These are phyloP conservation scores for Epinephelus cyanopodus DNA, from an alignment of 2,113 vertebrate species.

Conservation along the genomic window DNA sequence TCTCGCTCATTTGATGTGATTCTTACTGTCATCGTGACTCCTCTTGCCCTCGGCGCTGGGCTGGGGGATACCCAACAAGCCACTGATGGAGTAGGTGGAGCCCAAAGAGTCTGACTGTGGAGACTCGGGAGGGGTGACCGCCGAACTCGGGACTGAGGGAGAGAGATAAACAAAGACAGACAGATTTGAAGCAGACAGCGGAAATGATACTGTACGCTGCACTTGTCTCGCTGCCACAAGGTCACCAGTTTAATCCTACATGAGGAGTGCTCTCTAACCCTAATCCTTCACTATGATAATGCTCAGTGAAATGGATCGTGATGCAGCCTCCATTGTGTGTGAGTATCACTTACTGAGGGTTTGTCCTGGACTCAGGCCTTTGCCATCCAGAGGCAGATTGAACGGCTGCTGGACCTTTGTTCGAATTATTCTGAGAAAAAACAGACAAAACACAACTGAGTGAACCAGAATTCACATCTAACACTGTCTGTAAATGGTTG, in stretches of 20 bases:
- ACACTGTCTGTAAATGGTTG: background rate
- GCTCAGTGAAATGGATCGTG: background rate
- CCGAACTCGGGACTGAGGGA: slow-evolving; percentile 89
- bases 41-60: slow-evolving; percentile 87
- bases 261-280: slow-evolving; percentile 46
- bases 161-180: slow-evolving; percentile 13
- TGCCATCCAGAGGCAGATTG: slow-evolving; percentile 91
- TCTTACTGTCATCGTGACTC: slow-evolving; percentile 92
- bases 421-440: slow-evolving; percentile 89
- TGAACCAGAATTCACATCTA: background rate
- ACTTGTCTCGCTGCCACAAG: slow-evolving; percentile 7
- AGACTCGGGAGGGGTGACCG: slow-evolving; percentile 92
- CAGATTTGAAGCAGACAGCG: slow-evolving; percentile 16
- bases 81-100: slow-evolving; percentile 93
- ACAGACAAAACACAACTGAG: slow-evolving; percentile 4
- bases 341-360: slow-evolving; percentile 87
- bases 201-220: slow-evolving; percentile 10
- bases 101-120: slow-evolving; percentile 92
- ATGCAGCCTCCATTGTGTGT: background rate
- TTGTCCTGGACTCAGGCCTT: slow-evolving; percentile 90
- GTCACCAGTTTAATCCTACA: slow-evolving; percentile 43
- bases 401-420: slow-evolving; percentile 94
- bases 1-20: slow-evolving; percentile 11
- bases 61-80: slow-evolving; percentile 90
- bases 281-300: slow-evolving; percentile 44